phyloP scores from a whole-genome alignment of 2,888 invertebrate species.

The Acanthosepion lycidas region DNA sequence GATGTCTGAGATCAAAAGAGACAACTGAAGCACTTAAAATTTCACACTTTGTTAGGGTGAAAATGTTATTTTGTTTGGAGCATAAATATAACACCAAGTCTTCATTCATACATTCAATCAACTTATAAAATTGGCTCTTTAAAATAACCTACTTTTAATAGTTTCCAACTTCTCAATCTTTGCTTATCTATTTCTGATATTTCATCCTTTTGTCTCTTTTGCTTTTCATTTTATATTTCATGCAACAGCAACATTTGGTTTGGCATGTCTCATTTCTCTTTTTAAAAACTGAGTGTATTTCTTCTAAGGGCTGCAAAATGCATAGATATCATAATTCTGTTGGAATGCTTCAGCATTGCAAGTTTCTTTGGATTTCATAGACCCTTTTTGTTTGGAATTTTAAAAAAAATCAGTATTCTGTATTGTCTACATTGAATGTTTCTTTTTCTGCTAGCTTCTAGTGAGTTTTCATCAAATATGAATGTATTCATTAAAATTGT shows the following conservation, averaged over 20 bases:
- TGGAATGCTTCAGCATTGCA: constrained; percentile 8
- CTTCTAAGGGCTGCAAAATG: background rate
- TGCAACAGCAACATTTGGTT: constrained; percentile 1
- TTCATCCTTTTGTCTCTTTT: background rate
- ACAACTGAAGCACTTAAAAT: background rate
- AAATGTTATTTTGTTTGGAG: background rate
- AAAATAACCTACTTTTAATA: background rate
- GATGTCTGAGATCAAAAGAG: background rate
- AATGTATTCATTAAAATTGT: background rate
- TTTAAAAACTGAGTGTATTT: background rate
- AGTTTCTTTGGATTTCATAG: background rate
- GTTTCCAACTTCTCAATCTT: background rate
- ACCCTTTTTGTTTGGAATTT: background rate
- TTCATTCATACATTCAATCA: background rate
- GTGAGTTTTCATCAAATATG: background rate
- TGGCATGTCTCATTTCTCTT: background rate
- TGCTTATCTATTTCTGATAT: background rate
- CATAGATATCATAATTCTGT: background rate
- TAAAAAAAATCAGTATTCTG: background rate
- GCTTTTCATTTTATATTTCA: constrained; percentile 21
- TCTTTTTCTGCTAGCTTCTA: background rate
- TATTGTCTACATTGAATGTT: background rate
- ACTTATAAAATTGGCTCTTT: background rate
- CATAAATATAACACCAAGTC: background rate
- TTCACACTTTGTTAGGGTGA: background rate